Evolutionary conservation across 2,888 invertebrate species (phyloP).

Genomic region (Luperina nickerlii): DNA sequence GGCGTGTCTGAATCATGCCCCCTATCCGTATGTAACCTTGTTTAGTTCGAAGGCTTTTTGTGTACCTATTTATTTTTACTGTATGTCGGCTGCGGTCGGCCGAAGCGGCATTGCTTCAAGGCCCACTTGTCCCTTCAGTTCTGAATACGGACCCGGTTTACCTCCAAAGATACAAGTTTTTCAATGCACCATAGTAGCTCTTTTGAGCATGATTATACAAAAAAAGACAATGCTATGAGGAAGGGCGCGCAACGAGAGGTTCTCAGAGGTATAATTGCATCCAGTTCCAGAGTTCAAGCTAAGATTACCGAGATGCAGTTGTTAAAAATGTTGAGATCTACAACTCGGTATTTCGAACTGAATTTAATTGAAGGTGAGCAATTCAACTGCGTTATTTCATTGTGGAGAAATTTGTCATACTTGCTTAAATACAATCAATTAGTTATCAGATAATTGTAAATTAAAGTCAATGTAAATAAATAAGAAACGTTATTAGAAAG

Average conservation of each 20-base stretch:
- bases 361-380: constrained; percentile 4
- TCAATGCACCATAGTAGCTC: constrained; percentile 69
- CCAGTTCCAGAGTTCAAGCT: constrained; percentile 58
- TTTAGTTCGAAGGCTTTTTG: constrained; percentile 78
- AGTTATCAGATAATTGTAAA: constrained; percentile 17
- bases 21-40: constrained; percentile 75
- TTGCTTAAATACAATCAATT: constrained; percentile 30
- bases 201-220: constrained; percentile 62
- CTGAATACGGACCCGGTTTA: constrained; percentile 80
- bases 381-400: constrained; percentile 1
- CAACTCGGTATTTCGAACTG: neutral
- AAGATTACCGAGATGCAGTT: constrained; percentile 29
- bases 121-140: constrained; percentile 83
- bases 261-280: constrained; percentile 62
- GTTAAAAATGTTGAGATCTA: constrained; percentile 29
- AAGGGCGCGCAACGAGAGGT: constrained; percentile 70
- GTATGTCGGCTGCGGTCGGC: constrained; percentile 76
- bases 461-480: constrained; percentile 71
- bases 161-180: constrained; percentile 81
- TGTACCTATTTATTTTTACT: constrained; percentile 77
- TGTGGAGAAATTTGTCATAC: neutral
- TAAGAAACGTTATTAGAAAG: constrained; percentile 83
- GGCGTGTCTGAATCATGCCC: constrained; percentile 72
- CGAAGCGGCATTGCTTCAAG: constrained; percentile 77
- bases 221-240: constrained; percentile 72